Evolutionary conservation across 37 sponge, comb jelly and placozoan species (phyloP), one percentile per base, ranked within the genome.

Genomic region (Geodia barretti): DNA sequence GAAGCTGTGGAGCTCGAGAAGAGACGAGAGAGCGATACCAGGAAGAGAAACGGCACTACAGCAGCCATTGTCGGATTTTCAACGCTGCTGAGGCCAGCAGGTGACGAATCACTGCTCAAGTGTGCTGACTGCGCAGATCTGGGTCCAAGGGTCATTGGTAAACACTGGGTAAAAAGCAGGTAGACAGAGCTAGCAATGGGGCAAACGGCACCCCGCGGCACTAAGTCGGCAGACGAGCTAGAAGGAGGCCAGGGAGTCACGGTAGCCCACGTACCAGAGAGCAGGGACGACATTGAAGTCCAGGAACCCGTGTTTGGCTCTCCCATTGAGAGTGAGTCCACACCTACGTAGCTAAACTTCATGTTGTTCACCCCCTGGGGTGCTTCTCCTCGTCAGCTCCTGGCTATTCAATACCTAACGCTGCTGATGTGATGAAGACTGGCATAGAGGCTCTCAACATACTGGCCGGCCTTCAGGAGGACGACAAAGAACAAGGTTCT

Each of bases 241-340:
- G 76, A 60, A 37, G 39, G 9, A 9, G 38, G 36, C 36, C 9
- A 23, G 54, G 23, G 39, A 62, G 68, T 30, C 4, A 9, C 19
- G 17, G 67, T 32, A 8, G 7, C 40, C 34, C 41, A 24, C 34
- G 31, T 24, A 11, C 24, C 39, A 29, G 78, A 29, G 78, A 26
- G 4, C 34, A 29, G 23, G 17, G 35, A 7, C 62, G 64, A 25
- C 7, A 9, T 28, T 9, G 35, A 64, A 60, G 47, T 2, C 23
- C 58, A 65, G 33, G 26, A n/a, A 7, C 84, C 84, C 1, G 77
- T 83, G 65, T 83, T 83, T 75, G 84, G 84, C 3, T 83, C 84
- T 2, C 84, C 84, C 7, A 74, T 83, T 60, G 84, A 83, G 30
- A 61, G 83, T 82, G 39, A 82, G 83, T 17, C 21, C 24, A 76